Evolutionary conservation across 2,113 vertebrate species (phyloP), one percentile per base, ranked within the genome.

Genomic region (Forbesichthys agassizii): DNA sequence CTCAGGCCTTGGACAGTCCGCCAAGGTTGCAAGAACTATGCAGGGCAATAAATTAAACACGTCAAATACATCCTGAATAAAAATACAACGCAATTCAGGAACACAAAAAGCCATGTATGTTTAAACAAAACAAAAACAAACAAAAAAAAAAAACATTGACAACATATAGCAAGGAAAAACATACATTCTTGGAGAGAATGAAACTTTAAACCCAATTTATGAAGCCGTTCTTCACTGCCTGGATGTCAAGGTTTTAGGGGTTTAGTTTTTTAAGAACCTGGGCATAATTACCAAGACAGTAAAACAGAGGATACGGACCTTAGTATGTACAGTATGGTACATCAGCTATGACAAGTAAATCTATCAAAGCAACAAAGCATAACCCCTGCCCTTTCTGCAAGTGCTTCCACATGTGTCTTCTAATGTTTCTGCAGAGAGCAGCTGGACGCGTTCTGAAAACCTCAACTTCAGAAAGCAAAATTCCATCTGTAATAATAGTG

Each of bases 261-360:
- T 57, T 58, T 49, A n/a, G n/a, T n/a, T n/a, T n/a, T n/a, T n/a
- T n/a, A 48, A 55, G 77, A 81, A 61, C 78, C 86, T 88, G 85
- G 71, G 47, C 11, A 51, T 60, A 66, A 73, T 90, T 89, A 86
- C 51, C 33, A 20, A 13, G 55, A 76, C 1, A 57, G 67, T 83
- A 55, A 69, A 69, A 66, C 3, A 18, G 66, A 75, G 47, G 64
- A 65, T 64, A 73, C 58, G 64, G 74, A 62, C 54, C 47, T 70
- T 60, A 33, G 48, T 69, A 85, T 73, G 48, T 57, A 76, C 48
- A 46, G 78, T 84, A 75, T 82, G 78, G 77, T 78, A 74, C 20
- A 79, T 70, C 68, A 46, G 55, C 20, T 69, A 59, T 69, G 63
- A 81, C 67, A 70, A 64, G 54, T 82, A 64, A 63, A 86, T 88